These are phyloP conservation scores for Prietella phreatophila DNA, from an alignment of 2,113 vertebrate species.

Conservation along the genomic window DNA sequence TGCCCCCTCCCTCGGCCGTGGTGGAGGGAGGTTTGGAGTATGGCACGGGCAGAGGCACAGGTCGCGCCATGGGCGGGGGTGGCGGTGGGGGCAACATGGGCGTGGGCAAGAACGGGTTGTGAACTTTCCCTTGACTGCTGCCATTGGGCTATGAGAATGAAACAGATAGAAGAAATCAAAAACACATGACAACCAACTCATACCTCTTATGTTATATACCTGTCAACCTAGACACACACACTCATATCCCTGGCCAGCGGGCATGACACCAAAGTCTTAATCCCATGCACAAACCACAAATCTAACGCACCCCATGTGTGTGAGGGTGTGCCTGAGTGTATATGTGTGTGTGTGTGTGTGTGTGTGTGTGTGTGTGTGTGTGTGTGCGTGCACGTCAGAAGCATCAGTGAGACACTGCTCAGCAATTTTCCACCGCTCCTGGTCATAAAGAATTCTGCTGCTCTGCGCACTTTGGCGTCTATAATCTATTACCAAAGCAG, in stretches of 20 bases:
- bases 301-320: constrained; percentile 21
- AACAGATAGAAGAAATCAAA: constrained; percentile 32
- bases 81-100: constrained; percentile 98
- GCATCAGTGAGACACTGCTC: constrained; percentile 58
- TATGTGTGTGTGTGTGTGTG: constrained; percentile 19
- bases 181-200: constrained; percentile 14
- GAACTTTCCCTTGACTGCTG: constrained; percentile 98
- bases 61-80: constrained; percentile 95
- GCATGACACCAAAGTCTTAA: constrained; percentile 35
- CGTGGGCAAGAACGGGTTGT: constrained; percentile 98
- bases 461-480: constrained; percentile 65
- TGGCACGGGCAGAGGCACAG: constrained; percentile 94
- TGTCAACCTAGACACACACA: background rate
- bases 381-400: constrained; percentile 40
- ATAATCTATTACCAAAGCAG: constrained; percentile 72
- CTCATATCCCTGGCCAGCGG: background rate
- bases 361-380: constrained; percentile 30
- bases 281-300: constrained; percentile 39
- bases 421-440: constrained; percentile 63
- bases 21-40: constrained; percentile 97
- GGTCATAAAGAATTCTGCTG: constrained; percentile 75
- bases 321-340: constrained; percentile 13
- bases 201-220: constrained; percentile 16
- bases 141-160: constrained; percentile 83
- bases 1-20: constrained; percentile 89